Evolutionary conservation across 1,140 invertebrate species (phyloP), one percentile per base, ranked within the genome.

Genomic region (Frieseomelitta varia): DNA sequence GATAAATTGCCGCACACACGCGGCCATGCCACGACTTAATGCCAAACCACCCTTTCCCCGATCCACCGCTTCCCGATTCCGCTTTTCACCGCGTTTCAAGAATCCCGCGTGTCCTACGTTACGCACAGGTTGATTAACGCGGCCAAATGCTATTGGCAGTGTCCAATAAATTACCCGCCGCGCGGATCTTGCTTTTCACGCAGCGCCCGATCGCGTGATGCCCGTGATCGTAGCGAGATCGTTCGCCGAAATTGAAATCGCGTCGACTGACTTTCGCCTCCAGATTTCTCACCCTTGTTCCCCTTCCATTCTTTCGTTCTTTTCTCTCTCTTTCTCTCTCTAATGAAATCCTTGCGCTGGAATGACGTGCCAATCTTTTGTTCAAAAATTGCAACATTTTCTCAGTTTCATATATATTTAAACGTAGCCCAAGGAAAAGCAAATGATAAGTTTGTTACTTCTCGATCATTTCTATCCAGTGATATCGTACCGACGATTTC

Each of bases 141-240:
- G 75, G 53, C n/a, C 55, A 53, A n/a, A 78, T 53, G 75, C 51
- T 79, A 84, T 84, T 84, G 75, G 67, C 81, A 78, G 55, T 63
- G 8, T 84, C 30, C 81, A 63, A 84, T 84, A 84, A 84, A 84
- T 84, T 83, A 78, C 75, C 69, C n/a, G 75, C 81, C 74, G 61
- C 34, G 27, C 17, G 30, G n/a, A 17, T 11, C 1, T 21, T 17
- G 79, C 68, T 47, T 27, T 39, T 15, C 58, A 12, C 30, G 19
- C 21, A n/a, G n/a, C n/a, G n/a, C 30, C n/a, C 14, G 30, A 12
- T n/a, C n/a, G n/a, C n/a, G n/a, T n/a, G 67, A 39, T 8, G 8
- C 39, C 6, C 39, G 8, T n/a, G 8, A 47, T 47, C 39, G 8
- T 47, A 47, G 39, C 39, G 39, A 47, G 24, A 56, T 83, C 24